A percentile compares a stretch with the other conserved stretches of the same genome.
Conservation (phyloP, 2,888 invertebrate genomes). For the Stenchaetothrips biformis region DNA sequence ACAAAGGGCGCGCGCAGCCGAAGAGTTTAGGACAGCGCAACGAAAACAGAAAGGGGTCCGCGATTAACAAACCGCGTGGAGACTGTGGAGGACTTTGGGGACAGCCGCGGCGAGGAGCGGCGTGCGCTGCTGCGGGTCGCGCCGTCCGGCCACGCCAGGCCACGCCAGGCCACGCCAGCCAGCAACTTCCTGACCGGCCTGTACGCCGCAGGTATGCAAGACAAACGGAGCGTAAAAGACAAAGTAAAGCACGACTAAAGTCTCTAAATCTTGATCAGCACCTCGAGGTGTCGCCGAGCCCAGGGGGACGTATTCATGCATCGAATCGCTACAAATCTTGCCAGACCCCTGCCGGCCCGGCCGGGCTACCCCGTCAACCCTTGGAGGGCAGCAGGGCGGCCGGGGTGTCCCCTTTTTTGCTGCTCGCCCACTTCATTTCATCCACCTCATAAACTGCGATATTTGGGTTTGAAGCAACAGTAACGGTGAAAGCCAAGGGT, state of each 20-base stretch:
- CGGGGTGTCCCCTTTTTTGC: background rate
- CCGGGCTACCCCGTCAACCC: background rate
- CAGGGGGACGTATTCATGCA: background rate
- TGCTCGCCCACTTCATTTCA: slow-evolving; percentile 12
- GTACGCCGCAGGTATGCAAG: slow-evolving; percentile 2
- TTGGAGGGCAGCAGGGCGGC: background rate
- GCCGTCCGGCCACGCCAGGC: too few species aligned
- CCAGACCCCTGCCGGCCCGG: background rate
- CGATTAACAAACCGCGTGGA: slow-evolving; percentile 1
- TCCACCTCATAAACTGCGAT: slow-evolving; percentile 21
- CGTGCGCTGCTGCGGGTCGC: background rate
- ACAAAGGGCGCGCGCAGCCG: background rate
- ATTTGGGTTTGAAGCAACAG: slow-evolving; percentile 12
- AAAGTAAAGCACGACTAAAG: slow-evolving; percentile 21
- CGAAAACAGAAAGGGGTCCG: slow-evolving; percentile 6
- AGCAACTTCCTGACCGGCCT: background rate
- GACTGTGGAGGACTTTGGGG: background rate
- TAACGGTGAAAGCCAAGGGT: background rate
- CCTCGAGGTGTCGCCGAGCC: slow-evolving; percentile 18
- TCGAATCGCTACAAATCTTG: slow-evolving; percentile 21
- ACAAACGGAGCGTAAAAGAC: slow-evolving; percentile 22
- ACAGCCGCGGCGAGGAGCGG: background rate
- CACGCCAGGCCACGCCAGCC: background rate
- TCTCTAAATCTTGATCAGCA: slow-evolving; percentile 25
- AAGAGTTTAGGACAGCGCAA: background rate